These are phyloP conservation scores for Leptopilina drosophilae DNA, from an alignment of 2,888 invertebrate species.

Conservation along the genomic window DNA sequence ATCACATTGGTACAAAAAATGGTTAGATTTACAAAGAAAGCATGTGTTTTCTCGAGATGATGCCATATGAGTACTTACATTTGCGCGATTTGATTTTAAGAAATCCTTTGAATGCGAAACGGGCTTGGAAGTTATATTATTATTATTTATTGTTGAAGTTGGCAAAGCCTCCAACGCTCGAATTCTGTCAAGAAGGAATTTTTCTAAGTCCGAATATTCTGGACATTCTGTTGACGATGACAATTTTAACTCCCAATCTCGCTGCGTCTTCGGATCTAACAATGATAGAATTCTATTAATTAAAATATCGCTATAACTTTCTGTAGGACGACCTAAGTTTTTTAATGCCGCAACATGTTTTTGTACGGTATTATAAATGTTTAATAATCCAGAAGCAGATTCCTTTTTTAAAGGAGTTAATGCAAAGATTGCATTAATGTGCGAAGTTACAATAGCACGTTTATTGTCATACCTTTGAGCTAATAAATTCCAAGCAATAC, in stretches of 20 bases:
- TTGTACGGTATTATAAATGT: background rate
- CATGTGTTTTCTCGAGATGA: background rate
- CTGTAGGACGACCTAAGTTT: background rate
- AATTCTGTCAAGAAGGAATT: slow-evolving; percentile 1
- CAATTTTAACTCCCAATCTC: slow-evolving; percentile 29
- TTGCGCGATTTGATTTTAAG: background rate
- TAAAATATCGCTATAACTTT: slow-evolving; percentile 8
- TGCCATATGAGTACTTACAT: background rate
- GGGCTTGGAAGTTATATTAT: background rate
- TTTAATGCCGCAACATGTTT: background rate
- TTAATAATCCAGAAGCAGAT: background rate
- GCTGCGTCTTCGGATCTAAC: slow-evolving; percentile 13
- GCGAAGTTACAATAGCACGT: slow-evolving; percentile 9
- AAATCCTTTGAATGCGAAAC: background rate
- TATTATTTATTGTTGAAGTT: background rate
- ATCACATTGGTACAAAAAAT: background rate
- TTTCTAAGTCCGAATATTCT: background rate
- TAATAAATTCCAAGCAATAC: slow-evolving; percentile 7
- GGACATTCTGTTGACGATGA: slow-evolving; percentile 6
- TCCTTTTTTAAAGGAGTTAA: background rate
- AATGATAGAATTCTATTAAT: background rate
- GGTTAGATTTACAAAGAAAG: background rate
- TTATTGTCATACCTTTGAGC: slow-evolving; percentile 8
- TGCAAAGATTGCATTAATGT: slow-evolving; percentile 3
- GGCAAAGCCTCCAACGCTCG: background rate